phyloP scores from a whole-genome alignment of 2,797 vertebrate genomes.

The Myotis planiceps region DNA sequence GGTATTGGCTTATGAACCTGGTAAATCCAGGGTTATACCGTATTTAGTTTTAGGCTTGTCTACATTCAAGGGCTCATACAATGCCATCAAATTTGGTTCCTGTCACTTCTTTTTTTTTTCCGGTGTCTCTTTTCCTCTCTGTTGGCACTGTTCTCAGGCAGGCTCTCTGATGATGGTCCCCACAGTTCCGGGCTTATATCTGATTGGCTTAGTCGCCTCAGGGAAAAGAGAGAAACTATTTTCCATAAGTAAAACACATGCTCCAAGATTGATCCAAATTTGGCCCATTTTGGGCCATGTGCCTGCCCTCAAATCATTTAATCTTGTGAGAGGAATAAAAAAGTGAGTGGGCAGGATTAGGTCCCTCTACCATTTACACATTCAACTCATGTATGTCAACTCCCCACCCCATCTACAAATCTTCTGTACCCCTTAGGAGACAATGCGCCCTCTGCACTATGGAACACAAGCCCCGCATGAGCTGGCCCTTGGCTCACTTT shows the following conservation, averaged over 20 bases:
- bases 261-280: not conserved
- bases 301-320: not conserved
- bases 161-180: not conserved
- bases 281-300: not conserved
- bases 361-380: not conserved
- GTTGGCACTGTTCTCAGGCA: not conserved
- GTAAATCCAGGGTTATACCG: not conserved
- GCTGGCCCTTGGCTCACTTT: not conserved
- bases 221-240: not conserved
- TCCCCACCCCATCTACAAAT: not conserved
- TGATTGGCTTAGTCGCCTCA: not conserved
- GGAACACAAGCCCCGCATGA: fast-evolving
- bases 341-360: not conserved
- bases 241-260: not conserved
- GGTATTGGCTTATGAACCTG: not conserved
- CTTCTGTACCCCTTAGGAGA: not conserved
- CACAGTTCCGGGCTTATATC: not conserved
- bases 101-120: not conserved
- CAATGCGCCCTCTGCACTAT: too few species aligned
- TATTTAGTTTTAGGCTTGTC: not conserved
- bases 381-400: too few species aligned
- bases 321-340: not conserved
- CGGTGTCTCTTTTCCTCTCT: not conserved
- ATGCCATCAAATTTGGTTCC: not conserved
- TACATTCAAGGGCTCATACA: not conserved